Evolutionary conservation across 2,888 invertebrate genomes (phyloP).

Genomic region (Stenotaenia linearis): DNA sequence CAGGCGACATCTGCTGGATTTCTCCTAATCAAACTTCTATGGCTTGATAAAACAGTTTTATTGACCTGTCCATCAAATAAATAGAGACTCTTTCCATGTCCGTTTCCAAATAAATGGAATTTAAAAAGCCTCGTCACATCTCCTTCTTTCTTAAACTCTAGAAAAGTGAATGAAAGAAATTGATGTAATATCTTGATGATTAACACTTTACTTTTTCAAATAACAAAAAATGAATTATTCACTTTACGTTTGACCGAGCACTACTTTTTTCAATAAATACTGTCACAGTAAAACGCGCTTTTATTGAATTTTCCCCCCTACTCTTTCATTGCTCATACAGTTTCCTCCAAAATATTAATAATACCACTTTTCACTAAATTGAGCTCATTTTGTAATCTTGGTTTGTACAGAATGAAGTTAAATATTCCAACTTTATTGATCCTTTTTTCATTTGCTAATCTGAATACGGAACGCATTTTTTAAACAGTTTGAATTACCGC

Average conservation of each 20-base stretch:
- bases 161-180: neutral
- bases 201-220: neutral
- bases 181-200: neutral
- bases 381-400: neutral
- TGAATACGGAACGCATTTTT: neutral
- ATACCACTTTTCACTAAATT: neutral
- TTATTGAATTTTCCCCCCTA: neutral
- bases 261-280: neutral
- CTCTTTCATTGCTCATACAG: neutral
- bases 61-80: neutral
- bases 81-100: neutral
- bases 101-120: too few species aligned
- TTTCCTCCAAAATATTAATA: neutral
- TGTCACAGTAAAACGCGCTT: neutral
- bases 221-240: neutral
- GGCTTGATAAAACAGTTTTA: neutral
- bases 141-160: neutral
- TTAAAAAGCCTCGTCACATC: neutral
- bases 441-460: neutral
- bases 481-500: neutral
- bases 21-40: neutral
- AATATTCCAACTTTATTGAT: conserved; percentile 8
- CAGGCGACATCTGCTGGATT: conserved; percentile 5
- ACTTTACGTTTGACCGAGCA: neutral
- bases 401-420: conserved; percentile 1